Base-by-base conservation (phyloP, 2,888 invertebrate genomes). In the Hofmannophila pseudospretella region DNA sequence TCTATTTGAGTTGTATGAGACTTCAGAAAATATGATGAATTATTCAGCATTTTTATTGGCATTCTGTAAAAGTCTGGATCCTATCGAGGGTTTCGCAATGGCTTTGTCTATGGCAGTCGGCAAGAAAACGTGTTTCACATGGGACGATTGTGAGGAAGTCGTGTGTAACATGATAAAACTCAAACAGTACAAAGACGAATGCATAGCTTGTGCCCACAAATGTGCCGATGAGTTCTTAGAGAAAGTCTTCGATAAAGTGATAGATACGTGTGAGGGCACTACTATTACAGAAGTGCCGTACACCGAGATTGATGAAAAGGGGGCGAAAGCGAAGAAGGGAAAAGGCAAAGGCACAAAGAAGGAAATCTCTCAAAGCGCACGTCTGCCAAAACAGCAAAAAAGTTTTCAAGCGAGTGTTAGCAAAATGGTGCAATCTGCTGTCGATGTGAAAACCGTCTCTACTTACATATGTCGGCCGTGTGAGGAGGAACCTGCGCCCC, bases 41-140 rank as follows among this genome's bases (percentile, higher is more conserved):
- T 92, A 92, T 58, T 88, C 90, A 0, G 89, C 89, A 3, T 74
- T 92, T 52, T 63, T 92, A 20, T 60, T 92, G 41, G 88, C 88
- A 11, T 90, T 92, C 51, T 92, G 91, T 55, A 92, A 91, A 70
- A 88, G 78, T 50, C 42, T 55, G 10, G 71, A 89, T 53, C 86
- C 89, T 0, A 65, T 82, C 3, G 67, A 79, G 48, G 92, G 91
- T 0, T 85, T 92, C 34, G 86, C 73, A 0, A 88, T 87, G 44
- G 91, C 90, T 1, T 50, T 92, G 11, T 81, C 88, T 11, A 70
- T 92, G 47, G 82, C 88, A 10, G 54, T 89, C 7, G 91, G 91
- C 1, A 88, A 82, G 53, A 70, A 70, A 36, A 74, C 88, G 3
- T 90, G 91, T 58, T 79, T 67, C 49, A 66, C 79, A 27, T 46